Evolutionary conservation across 2,797 vertebrate species (phyloP).

Genomic region (Xenops minutus): DNA sequence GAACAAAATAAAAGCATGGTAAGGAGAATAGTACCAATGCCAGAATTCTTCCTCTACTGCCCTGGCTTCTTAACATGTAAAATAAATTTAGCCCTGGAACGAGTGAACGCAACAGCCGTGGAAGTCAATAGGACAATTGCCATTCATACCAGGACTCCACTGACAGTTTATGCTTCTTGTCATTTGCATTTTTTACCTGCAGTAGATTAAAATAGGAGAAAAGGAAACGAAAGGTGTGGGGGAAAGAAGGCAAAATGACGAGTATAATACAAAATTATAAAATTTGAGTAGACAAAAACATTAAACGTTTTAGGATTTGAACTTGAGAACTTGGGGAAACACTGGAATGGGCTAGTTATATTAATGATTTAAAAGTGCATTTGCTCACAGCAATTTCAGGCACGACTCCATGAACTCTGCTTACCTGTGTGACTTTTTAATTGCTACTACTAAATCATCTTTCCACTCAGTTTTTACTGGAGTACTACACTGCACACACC

Average conservation of each 20-base stretch:
- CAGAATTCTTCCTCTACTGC: neutral
- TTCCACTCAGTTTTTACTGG: neutral
- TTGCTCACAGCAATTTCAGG: neutral
- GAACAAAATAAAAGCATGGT: neutral
- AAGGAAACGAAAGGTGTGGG: neutral
- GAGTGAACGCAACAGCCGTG: neutral
- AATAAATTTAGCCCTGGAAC: neutral
- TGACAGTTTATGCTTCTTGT: neutral
- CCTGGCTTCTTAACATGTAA: neutral
- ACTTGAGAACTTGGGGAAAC: neutral
- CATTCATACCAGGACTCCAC: neutral
- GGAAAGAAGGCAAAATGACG: neutral
- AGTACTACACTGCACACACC: neutral
- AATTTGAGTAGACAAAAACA: neutral
- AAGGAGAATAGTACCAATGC: neutral
- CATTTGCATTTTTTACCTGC: neutral
- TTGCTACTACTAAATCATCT: neutral
- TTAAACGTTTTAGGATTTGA: neutral
- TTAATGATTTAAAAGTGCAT: neutral
- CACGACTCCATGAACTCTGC: neutral
- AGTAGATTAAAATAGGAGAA: neutral
- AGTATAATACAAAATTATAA: neutral
- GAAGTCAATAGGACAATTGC: neutral
- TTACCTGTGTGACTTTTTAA: conserved; percentile 12
- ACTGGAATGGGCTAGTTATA: neutral